Evolutionary conservation across 1,140 invertebrate genomes (phyloP).

Genomic region (Ostrea edulis): DNA sequence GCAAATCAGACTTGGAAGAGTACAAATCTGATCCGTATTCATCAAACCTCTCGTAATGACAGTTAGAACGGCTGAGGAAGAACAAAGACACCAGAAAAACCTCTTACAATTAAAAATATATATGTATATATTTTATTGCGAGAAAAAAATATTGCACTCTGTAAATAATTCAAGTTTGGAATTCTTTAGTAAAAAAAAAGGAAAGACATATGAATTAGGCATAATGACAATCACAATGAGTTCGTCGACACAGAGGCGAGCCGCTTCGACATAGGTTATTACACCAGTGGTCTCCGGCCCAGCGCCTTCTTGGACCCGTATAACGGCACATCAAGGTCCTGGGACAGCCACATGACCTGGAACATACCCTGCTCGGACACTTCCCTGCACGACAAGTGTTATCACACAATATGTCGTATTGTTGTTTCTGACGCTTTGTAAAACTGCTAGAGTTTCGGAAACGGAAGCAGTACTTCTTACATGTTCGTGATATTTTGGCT

Average conservation of each 20-base stretch:
- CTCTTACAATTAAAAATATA: too few species aligned
- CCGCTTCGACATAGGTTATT: neutral
- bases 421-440: neutral
- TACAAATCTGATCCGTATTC: too few species aligned
- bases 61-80: too few species aligned
- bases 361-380: neutral
- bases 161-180: neutral
- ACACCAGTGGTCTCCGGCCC: constrained; percentile 1
- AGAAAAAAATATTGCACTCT: too few species aligned
- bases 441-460: neutral
- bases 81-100: too few species aligned
- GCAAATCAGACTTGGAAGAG: too few species aligned
- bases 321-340: neutral
- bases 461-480: neutral
- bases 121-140: too few species aligned
- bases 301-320: neutral
- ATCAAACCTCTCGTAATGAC: too few species aligned
- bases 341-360: neutral
- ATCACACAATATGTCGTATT: neutral
- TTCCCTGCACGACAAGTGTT: neutral
- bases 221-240: neutral
- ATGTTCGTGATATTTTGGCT: neutral
- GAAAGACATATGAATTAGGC: neutral
- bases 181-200: neutral
- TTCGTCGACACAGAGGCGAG: neutral